Base-by-base conservation (phyloP, 92 coral and sea anemone genomes). In the Ricordea florida region DNA sequence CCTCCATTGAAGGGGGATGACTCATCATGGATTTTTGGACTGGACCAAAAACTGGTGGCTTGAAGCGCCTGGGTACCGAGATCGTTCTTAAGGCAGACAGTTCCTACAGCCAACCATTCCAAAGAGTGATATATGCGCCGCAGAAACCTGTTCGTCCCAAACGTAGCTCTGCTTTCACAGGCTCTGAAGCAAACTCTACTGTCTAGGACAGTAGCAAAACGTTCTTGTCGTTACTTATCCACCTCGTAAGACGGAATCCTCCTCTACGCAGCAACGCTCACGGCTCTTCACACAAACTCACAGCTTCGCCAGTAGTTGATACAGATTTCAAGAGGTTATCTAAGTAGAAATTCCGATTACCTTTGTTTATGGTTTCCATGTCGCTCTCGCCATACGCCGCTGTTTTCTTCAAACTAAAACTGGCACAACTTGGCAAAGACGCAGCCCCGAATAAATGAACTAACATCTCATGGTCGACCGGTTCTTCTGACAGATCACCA, bases 401-500 rank as follows among this genome's bases (percentile, higher is more conserved):
- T 49, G 5, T 60, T 21, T 5, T 60, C 7, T 21, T 31, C n/a
- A 60, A 49, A 23, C 32, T 21, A 37, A 23, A 60, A 28, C 68
- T 37, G 4, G 68, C 68, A 71, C 62, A 17, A 55, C 30, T 31
- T 55, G 79, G 57, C 18, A 25, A 6, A 14, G 57, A 48, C 57
- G n/a, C 17, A 8, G 57, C 57, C 5, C 57, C 57, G 18, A 48
- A 48, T 8, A 48, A 14, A 16, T 48, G 57, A 6, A 48, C 57
- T 6, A 48, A 25, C 57, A 48, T 16, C 17, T 48, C 20, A 48
- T 48, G 57, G 20, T 48, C 57, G 5, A 16, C 57, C 21, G 57
- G 57, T 48, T 17, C 57, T 48, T 17, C 5, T 6, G 57, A 48
- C 57, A 48, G 18, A 16, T 48, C 57, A 48, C 57, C 57, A 8